phyloP scores from a whole-genome alignment of 2,113 vertebrate genomes.

The Sphyrna mokarran region DNA sequence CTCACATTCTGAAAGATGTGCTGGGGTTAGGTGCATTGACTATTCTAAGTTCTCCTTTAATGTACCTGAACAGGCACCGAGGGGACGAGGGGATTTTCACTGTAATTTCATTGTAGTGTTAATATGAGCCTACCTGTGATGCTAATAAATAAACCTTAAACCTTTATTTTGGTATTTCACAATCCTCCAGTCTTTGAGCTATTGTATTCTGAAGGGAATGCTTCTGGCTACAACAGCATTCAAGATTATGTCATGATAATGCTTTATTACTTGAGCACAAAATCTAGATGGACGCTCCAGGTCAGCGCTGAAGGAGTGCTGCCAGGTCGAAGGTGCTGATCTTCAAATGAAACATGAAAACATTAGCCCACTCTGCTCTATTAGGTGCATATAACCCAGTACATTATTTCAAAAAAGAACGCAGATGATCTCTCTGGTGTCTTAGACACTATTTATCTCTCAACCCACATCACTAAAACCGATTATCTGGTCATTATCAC shows the following conservation, averaged over 20 bases:
- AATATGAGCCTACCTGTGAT: too few relatives aligned
- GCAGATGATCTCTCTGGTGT: not conserved
- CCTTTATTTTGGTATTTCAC: not conserved
- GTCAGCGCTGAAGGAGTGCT: not conserved
- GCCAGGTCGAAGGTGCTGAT: not conserved
- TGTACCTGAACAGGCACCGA: too few relatives aligned
- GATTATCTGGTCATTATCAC: not conserved
- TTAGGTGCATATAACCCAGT: not conserved
- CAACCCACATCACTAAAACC: not conserved
- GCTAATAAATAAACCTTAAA: too few relatives aligned
- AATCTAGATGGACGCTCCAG: not conserved
- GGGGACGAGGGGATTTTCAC: too few relatives aligned
- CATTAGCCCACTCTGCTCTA: not conserved
- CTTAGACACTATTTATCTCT: not conserved
- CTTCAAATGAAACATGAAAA: not conserved
- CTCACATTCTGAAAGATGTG: too few relatives aligned
- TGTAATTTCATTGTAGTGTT: too few relatives aligned
- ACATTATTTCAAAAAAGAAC: not conserved
- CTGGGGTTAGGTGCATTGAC: too few relatives aligned
- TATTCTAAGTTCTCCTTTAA: too few relatives aligned
- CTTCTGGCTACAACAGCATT: not conserved
- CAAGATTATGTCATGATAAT: not conserved
- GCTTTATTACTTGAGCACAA: not conserved
- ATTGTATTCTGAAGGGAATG: not conserved
- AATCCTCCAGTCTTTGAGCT: not conserved